Evolutionary conservation across 2,888 invertebrate species (phyloP).

Genomic region (Graphium colonna): DNA sequence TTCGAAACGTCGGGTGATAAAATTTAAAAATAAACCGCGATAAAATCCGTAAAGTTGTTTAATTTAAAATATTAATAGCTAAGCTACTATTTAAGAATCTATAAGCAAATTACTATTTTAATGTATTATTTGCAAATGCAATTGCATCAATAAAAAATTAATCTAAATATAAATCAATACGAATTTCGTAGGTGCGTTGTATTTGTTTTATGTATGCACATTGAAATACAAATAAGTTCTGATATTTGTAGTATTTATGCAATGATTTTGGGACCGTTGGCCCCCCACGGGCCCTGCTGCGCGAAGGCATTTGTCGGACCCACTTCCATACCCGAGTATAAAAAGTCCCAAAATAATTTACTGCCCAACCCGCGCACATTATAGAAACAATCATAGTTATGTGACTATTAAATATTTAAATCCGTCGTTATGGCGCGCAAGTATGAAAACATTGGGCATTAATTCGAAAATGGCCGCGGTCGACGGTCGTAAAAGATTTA

Average conservation of each 20-base stretch:
- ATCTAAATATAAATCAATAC: too few relatives aligned
- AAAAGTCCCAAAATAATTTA: slow-evolving; percentile 68
- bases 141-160: too few relatives aligned
- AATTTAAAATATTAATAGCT: too few relatives aligned
- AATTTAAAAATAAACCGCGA: too few relatives aligned
- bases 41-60: too few relatives aligned
- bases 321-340: slow-evolving; percentile 53
- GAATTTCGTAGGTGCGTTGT: too few relatives aligned
- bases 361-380: slow-evolving; percentile 43
- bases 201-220: slow-evolving; percentile 26
- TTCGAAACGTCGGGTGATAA: too few relatives aligned
- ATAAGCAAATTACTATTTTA: too few relatives aligned
- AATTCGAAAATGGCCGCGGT: slow-evolving; percentile 15
- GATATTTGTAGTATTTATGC: slow-evolving; percentile 64
- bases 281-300: slow-evolving; percentile 56
- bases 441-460: slow-evolving; percentile 26
- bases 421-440: slow-evolving; percentile 32
- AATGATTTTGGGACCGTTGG: slow-evolving; percentile 47
- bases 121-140: too few relatives aligned
- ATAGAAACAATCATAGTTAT: slow-evolving; percentile 48
- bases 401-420: slow-evolving; percentile 47
- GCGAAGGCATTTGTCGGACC: slow-evolving; percentile 52
- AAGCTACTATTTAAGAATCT: too few relatives aligned
- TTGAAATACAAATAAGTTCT: slow-evolving; percentile 39
- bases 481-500: slow-evolving; percentile 1